Evolutionary conservation across 2,113 vertebrate genomes (phyloP).

Genomic region (Spea bombifrons): DNA sequence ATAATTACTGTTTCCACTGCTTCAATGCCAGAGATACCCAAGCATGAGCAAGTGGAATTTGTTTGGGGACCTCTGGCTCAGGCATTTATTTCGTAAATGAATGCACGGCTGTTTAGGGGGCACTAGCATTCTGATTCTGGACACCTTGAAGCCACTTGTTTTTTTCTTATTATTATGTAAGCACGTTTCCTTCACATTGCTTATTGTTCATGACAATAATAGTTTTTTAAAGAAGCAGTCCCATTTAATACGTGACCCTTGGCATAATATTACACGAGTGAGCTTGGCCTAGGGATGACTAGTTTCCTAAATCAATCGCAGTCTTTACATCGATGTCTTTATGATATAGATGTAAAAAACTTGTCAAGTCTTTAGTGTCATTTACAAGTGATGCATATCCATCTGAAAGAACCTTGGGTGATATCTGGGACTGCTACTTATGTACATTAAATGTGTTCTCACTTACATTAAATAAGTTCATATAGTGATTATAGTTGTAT

Average conservation of each 20-base stretch:
- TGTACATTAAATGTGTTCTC: neutral
- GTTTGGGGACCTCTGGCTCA: too few species aligned
- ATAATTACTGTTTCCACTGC: neutral
- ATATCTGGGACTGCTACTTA: neutral
- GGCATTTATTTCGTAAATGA: too few species aligned
- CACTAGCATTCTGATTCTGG: too few species aligned
- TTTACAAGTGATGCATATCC: neutral
- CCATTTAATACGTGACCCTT: neutral
- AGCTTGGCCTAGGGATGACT: neutral
- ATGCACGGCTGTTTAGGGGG: too few species aligned
- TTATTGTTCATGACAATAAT: neutral
- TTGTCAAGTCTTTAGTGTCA: neutral
- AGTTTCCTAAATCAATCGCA: neutral
- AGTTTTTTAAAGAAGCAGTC: neutral
- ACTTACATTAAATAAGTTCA: neutral
- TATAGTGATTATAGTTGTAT: too few species aligned
- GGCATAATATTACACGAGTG: neutral
- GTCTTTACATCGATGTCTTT: neutral
- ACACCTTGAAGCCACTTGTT: neutral
- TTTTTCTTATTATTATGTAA: neutral
- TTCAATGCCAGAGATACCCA: neutral
- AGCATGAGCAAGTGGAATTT: too few species aligned
- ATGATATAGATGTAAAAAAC: neutral
- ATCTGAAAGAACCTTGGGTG: neutral
- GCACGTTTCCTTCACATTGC: neutral